Conservation (phyloP, 1,140 invertebrate species). For the Dryas iulia region DNA sequence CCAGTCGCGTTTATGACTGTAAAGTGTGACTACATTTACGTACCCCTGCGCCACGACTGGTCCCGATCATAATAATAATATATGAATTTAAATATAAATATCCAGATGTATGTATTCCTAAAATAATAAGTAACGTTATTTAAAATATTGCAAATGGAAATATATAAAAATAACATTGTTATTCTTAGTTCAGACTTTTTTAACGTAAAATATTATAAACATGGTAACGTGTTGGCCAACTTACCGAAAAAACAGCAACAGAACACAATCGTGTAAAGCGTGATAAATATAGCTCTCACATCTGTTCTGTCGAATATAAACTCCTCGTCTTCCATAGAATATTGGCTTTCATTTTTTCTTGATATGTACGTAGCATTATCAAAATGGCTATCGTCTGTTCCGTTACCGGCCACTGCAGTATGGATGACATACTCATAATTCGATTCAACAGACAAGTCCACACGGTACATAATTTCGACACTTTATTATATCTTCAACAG, state of each 20-base stretch:
- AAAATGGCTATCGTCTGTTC: slow-evolving; percentile 32
- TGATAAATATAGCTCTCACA: slow-evolving; percentile 83
- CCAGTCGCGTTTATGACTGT: no score
- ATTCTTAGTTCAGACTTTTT: background rate
- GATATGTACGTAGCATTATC: slow-evolving; percentile 43
- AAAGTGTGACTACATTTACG: no score
- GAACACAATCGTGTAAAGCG: slow-evolving; percentile 84
- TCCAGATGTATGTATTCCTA: no score
- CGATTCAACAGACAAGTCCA: slow-evolving; percentile 47
- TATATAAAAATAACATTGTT: background rate
- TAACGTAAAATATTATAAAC: slow-evolving; percentile 5
- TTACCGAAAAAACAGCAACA: slow-evolving; percentile 86
- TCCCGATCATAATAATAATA: no score
- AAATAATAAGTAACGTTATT: no score
- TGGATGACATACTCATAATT: slow-evolving; percentile 36
- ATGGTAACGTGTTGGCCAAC: slow-evolving; percentile 44
- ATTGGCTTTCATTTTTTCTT: slow-evolving; percentile 45
- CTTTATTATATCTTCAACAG: slow-evolving; percentile 26
- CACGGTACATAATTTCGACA: slow-evolving; percentile 49
- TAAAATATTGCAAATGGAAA: no score
- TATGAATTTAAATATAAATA: no score
- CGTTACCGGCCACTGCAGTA: slow-evolving; percentile 41
- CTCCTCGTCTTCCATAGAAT: slow-evolving; percentile 71
- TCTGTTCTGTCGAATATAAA: slow-evolving; percentile 85
- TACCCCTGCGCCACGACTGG: no score